Evolutionary conservation across 2,113 vertebrate genomes (phyloP).

Genomic region (Carlito syrichta): DNA sequence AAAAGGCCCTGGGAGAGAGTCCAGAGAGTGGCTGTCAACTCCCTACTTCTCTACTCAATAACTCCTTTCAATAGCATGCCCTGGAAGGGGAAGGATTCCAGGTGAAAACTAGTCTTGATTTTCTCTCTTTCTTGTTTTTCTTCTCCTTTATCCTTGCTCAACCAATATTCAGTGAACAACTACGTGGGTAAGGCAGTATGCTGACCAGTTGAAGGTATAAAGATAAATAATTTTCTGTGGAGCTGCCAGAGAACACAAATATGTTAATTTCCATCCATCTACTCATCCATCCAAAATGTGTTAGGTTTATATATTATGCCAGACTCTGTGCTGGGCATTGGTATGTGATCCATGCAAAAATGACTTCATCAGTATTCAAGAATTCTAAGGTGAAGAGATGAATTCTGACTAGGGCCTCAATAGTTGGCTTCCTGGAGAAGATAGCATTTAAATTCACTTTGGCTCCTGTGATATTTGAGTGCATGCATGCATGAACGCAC

Average conservation of each 20-base stretch:
- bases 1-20: slow-evolving; percentile 73
- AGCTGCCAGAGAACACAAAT: neutral
- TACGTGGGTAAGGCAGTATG: neutral
- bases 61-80: slow-evolving; percentile 35
- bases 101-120: slow-evolving; percentile 34
- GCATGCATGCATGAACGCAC: neutral
- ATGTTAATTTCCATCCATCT: neutral
- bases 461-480: neutral
- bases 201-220: neutral
- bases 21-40: slow-evolving; percentile 64
- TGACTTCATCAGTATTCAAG: neutral
- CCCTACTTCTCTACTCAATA: slow-evolving; percentile 44
- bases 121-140: neutral
- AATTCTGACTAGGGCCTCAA: neutral
- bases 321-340: neutral
- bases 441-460: neutral
- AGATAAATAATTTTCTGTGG: neutral
- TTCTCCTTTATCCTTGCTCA: neutral
- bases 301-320: neutral
- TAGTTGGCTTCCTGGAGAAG: neutral
- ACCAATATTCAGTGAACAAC: neutral
- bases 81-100: slow-evolving; percentile 25
- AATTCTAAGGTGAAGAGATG: neutral
- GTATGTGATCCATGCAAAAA: neutral
- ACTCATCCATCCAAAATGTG: neutral